Base-by-base conservation (phyloP, 2,888 invertebrate genomes). In the Linnaemya tessellans region DNA sequence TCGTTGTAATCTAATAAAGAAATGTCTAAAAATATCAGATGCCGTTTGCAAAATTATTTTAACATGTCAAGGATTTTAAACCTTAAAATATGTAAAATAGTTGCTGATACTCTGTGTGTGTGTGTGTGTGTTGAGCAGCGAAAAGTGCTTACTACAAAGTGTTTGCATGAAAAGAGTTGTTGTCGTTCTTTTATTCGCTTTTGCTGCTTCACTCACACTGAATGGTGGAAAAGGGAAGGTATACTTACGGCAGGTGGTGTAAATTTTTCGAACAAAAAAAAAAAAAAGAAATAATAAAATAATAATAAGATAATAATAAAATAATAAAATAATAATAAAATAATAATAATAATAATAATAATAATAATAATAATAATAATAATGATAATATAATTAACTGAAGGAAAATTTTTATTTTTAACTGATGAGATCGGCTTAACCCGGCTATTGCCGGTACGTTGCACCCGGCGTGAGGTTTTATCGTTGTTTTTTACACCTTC, bases 51-150 rank as follows among this genome's bases (percentile, higher is more conserved):
- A 43, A 15, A 68, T 43, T 51, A 30, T 79, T 71, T 70, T 68
- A 58, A 80, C 25, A 60, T 80, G 75, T 75, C 84, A 84, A 80
- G 80, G 84, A 71, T 65, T 75, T 80, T 49, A 65, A 46, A 67
- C 3, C 58, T 80, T 74, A 65, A 74, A 78, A 84, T 60, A 64
- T 70, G 56, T 43, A 75, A 75, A 84, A 54, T 70, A 41, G 15
- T 70, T 65, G 64, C 41, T 58, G 38, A 46, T 43, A 51, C 10
- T 62, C 8, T 68, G 18, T n/a, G 4, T 56, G 25, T 70, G 56
- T 46, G 43, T 43, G 7, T 38, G 60, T 73, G 46, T 46, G 22
- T 54, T 0, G 22, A 54, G 20, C 3, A 54, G 43, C 18, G 25
- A 15, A 60, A 79, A 75, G 30, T 64, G 62, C 54, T 71, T 56